Evolutionary conservation across 2,888 invertebrate genomes (phyloP), one percentile per base, ranked within the genome.

Genomic region (Zonitis immaculata): DNA sequence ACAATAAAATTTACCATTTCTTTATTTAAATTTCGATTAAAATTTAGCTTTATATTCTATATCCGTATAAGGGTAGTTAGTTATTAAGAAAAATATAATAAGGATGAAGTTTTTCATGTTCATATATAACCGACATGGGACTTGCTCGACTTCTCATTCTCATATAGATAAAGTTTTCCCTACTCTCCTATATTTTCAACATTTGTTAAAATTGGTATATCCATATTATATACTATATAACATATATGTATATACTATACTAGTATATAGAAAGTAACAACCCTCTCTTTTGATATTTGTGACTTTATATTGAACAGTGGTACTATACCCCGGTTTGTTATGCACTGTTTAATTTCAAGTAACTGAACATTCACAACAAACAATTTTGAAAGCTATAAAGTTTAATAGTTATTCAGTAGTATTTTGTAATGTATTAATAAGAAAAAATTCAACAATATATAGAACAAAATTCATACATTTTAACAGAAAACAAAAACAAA

Each of bases 281-380:
- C 22, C 22, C 22, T 22, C 5, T 4, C 22, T 22, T 22, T 11
- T 44, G 35, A 42, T 26, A 20, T n/a, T n/a, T n/a, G n/a, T n/a
- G n/a, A n/a, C n/a, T n/a, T n/a, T n/a, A n/a, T n/a, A n/a, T n/a
- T n/a, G n/a, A n/a, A n/a, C n/a, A n/a, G n/a, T n/a, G 22, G 45
- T 44, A 45, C 44, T 42, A 44, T 26, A 11, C 18, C n/a, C n/a
- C n/a, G n/a, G 44, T 51, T 47, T 51, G 51, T 51, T 28, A 47
- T 44, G 47, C 47, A 42, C 30, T 48, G 48, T 52, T 52, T 52
- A 52, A 48, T 51, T 51, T 43, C 16, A 30, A 20, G 32, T 43
- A 39, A n/a, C 18, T 39, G 39, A 20, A 39, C 20, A 39, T 26
- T 6, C 26, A 6, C 26, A 26, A 16, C 8, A 16, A 16, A 12